Base-by-base conservation (phyloP, 2,113 vertebrate genomes). In the Monarcha castaneiventris region DNA sequence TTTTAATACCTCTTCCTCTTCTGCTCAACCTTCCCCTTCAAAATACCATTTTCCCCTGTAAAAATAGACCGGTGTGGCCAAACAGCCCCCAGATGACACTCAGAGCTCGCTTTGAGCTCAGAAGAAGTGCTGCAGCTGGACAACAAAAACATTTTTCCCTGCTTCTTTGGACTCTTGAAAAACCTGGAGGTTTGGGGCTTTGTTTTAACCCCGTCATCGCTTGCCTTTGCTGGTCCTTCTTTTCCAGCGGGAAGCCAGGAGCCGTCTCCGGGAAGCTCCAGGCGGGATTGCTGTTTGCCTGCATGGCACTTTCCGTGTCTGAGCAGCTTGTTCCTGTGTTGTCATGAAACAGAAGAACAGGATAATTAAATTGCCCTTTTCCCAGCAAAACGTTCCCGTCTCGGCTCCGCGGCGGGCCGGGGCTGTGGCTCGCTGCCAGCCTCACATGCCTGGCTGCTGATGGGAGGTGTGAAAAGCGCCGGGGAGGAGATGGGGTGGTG, bases 311-410 rank as follows among this genome's bases (percentile, higher is more conserved):
- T 27, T 5, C 61, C 26, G 62, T 71, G 86, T 33, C 92, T 77
- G 92, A 96, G 95, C 94, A 72, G 61, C 91, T 6, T n/a, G 17
- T 79, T 81, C 88, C 85, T 8, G 58, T 48, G 73, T 90, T 93
- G 94, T 95, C 95, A 59, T 7, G 62, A 93, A 96, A 61, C 88
- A 87, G 80, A 87, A 92, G 90, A 90, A 21, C 19, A 4, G 84
- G 88, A 94, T 97, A 93, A 95, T 97, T 82, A 82, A 95, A 94
- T 96, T 93, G 92, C 95, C 94, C 88, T 95, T 97, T 97, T 94
- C 95, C 94, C 90, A 89, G 88, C 67, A 61, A 90, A 96, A 95
- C 15, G 75, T 58, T 59, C 6, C 61, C 2, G 32, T 67, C 69
- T 84, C 56, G 0, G 29, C 2, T 43, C 10, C 1, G n/a, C 3